phyloP scores from a whole-genome alignment of 2,888 invertebrate genomes.

The Cyaniris semiargus region DNA sequence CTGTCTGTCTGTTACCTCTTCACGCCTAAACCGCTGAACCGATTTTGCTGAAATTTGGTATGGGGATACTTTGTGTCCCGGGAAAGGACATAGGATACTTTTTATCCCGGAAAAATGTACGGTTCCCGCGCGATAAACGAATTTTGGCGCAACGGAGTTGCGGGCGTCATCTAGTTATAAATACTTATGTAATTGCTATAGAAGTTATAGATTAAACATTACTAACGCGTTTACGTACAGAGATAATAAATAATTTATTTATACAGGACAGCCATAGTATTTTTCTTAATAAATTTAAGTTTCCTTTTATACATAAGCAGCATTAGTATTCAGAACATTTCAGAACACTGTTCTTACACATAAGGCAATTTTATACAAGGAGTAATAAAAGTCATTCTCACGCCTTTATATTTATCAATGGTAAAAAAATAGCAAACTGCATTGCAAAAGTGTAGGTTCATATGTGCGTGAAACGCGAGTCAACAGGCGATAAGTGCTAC shows the following conservation, averaged over 20 bases:
- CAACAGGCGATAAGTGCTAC: not conserved
- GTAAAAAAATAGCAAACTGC: not conserved
- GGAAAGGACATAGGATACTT: no score
- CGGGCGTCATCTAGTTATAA: no score
- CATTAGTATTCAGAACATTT: not conserved
- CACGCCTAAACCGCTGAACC: no score
- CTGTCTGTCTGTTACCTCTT: no score
- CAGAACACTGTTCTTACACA: not conserved
- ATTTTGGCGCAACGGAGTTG: no score
- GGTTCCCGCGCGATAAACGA: no score
- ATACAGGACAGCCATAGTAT: not conserved
- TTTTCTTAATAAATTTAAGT: not conserved
- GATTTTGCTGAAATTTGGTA: no score
- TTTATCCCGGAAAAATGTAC: no score
- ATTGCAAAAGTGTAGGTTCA: not conserved
- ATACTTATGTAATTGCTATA: no score
- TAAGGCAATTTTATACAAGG: not conserved
- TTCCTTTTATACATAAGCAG: not conserved
- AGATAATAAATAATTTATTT: no score
- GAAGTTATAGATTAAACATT: not conserved
- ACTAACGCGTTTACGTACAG: not conserved
- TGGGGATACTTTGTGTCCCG: no score
- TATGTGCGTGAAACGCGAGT: not conserved
- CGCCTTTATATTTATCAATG: not conserved
- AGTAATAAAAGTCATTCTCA: not conserved